Evolutionary conservation across 1,140 invertebrate genomes (phyloP), one percentile per base, ranked within the genome.

Genomic region (Drosophila murphyi): DNA sequence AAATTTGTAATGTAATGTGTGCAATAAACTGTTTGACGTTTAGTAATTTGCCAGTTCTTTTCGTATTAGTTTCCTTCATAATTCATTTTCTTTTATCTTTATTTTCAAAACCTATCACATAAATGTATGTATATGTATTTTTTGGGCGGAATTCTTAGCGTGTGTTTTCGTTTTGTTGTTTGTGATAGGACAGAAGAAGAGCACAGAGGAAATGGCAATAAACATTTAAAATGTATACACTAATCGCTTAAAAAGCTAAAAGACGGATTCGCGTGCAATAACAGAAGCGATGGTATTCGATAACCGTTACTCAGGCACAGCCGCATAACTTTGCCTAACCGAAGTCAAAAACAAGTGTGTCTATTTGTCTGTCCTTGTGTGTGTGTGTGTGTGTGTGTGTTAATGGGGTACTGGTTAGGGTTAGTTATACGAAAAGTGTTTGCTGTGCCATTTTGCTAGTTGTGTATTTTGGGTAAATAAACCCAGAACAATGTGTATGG

Each of bases 71-170:
- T 20, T 20, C 1, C 20, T 62, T 79, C 45, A 35, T 35, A 62
- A n/a, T 48, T 57, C n/a, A 32, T 62, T 69, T 64, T 43, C n/a
- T 7, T 65, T 78, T 59, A 20, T 47, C 45, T 61, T 60, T 67
- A 47, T 77, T 78, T 63, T 65, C 75, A 81, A 90, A 91, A 91
- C 89, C 80, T 91, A 91, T 91, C 89, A 91, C 89, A 91, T 91
- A 91, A 91, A 90, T 91, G 77, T 86, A 82, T 87, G 86, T 82
- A 63, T 81, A 76, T 62, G 54, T 82, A 50, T 78, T 47, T 74
- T 79, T 91, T 91, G 89, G 89, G 89, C 89, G 89, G 89, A 91
- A 86, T 91, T 91, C 77, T 91, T 89, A 89, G 85, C 85, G 83
- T 82, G 85, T 88, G 74, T 50, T 56, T 48, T 47, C 41, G 20